Percentiles rank a stretch among this genome's conserved stretches.
phyloP scores from a whole-genome alignment of 2,888 invertebrate genomes.

The Acanthopleura granulata region DNA sequence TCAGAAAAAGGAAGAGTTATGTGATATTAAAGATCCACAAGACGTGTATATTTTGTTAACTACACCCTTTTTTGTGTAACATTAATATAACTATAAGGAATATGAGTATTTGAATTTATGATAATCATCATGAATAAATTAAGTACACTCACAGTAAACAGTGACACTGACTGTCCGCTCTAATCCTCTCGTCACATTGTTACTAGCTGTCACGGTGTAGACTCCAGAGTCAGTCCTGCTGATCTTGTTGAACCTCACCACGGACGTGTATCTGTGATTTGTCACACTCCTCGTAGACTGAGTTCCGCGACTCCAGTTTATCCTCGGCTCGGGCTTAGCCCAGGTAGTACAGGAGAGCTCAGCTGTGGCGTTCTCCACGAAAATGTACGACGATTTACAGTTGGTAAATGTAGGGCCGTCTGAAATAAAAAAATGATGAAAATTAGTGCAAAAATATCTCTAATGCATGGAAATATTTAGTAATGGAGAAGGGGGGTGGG shows the following conservation, averaged over 20 bases:
- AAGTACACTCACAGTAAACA: neutral
- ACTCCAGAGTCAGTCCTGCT: neutral
- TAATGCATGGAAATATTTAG: too few relatives aligned
- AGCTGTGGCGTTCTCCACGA: neutral
- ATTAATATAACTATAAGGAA: too few relatives aligned
- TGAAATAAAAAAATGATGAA: too few relatives aligned
- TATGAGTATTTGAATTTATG: too few relatives aligned
- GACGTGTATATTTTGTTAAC: too few relatives aligned
- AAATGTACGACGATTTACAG: neutral
- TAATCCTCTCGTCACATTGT: neutral
- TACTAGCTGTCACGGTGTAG: neutral
- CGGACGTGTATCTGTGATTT: neutral
- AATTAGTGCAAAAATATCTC: too few relatives aligned
- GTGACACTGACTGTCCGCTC: neutral
- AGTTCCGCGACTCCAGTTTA: neutral
- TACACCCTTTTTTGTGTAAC: too few relatives aligned
- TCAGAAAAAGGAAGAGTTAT: too few relatives aligned
- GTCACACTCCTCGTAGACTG: neutral
- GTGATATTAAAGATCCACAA: too few relatives aligned
- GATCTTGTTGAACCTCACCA: neutral
- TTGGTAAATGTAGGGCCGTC: neutral
- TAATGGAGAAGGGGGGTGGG: too few relatives aligned
- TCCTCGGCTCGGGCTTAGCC: neutral
- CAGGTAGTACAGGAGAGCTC: neutral
- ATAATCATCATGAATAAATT: neutral